Base-by-base conservation (phyloP, 2,888 invertebrate species). In the Ophion slaviceki region DNA sequence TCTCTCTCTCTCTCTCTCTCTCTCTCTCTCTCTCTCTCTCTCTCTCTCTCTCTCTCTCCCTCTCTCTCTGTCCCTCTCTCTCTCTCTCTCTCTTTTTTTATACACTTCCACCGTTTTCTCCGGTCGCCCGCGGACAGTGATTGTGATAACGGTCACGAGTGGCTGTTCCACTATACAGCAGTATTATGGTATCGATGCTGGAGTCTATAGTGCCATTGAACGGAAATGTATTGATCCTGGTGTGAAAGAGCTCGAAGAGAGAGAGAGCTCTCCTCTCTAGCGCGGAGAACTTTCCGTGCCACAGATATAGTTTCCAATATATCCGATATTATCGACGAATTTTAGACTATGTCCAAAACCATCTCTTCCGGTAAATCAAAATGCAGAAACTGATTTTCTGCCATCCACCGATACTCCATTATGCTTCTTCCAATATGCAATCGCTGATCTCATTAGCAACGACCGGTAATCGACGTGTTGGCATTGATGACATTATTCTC, bases 101-200 rank as follows among this genome's bases (percentile, higher is more conserved):
- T 53, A 76, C 64, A 11, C 53, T 66, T 45, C 53, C 40, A 68
- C 20, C 70, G 57, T 66, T 40, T 28, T 68, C 68, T 76, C 68
- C 17, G 59, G 14, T 80, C 68, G 71, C 45, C 70, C n/a, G 59
- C 61, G 67, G 47, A 66, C 47, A 53, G 53, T 71, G 61, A 62
- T 28, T 68, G 76, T 79, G 75, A 82, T 82, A 85, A 71, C 82
- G 82, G 71, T 71, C 53, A 71, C 70, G 59, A 62, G 64, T 64
- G 70, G 17, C 75, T 71, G 75, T 80, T 57, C 28, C 24, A 62
- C 47, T 47, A 40, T 36, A 66, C 53, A 68, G 45, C 61, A 20
- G 70, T 62, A 81, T 36, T 79, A 74, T 64, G 53, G 53, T 70
- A 70, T 75, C 28, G 72, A 36, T 20, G 32, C 36, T 45, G 64